A percentile compares a stretch with the other conserved stretches of the same genome.
Evolutionary conservation across 1,140 invertebrate species (phyloP).

Genomic region (Drosophila nasuta): DNA sequence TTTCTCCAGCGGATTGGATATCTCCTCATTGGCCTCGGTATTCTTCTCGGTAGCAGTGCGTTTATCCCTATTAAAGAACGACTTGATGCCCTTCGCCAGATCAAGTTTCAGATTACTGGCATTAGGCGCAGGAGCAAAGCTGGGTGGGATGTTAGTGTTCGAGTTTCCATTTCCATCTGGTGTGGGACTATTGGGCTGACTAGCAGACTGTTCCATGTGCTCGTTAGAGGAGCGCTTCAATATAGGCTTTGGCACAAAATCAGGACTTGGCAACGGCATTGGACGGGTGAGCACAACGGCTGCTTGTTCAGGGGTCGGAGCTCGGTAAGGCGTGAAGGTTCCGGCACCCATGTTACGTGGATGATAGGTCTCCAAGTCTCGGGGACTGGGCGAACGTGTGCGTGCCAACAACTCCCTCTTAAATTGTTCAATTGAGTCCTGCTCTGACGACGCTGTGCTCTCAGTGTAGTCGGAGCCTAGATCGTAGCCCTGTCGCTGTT

Average conservation of each 20-base stretch:
- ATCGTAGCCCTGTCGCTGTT: slow-evolving; percentile 65
- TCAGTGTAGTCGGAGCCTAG: slow-evolving; percentile 87
- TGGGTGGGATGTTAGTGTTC: background rate
- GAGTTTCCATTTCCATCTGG: slow-evolving; percentile 5
- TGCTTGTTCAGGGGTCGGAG: slow-evolving; percentile 85
- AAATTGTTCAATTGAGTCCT: slow-evolving; percentile 86
- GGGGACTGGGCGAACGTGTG: slow-evolving; percentile 85
- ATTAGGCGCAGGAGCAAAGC: slow-evolving; percentile 1
- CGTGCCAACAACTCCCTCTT: slow-evolving; percentile 86
- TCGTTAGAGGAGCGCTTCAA: slow-evolving; percentile 87
- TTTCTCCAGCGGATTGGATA: slow-evolving; percentile 72
- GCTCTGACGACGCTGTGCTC: slow-evolving; percentile 86
- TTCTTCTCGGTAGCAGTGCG: slow-evolving; percentile 75
- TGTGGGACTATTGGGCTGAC: slow-evolving; percentile 35
- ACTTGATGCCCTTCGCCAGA: slow-evolving; percentile 78
- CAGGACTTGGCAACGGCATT: slow-evolving; percentile 87
- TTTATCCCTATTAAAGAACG: slow-evolving; percentile 79
- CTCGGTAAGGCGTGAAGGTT: slow-evolving; percentile 80
- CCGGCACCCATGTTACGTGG: slow-evolving; percentile 85
- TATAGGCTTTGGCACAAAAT: slow-evolving; percentile 91
- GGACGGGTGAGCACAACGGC: slow-evolving; percentile 87
- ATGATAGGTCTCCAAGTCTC: slow-evolving; percentile 89
- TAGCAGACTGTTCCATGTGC: slow-evolving; percentile 62
- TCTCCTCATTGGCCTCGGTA: slow-evolving; percentile 71
- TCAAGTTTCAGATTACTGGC: slow-evolving; percentile 62